Conservation (phyloP, 2,888 invertebrate species). For the Cephalotes varians region DNA sequence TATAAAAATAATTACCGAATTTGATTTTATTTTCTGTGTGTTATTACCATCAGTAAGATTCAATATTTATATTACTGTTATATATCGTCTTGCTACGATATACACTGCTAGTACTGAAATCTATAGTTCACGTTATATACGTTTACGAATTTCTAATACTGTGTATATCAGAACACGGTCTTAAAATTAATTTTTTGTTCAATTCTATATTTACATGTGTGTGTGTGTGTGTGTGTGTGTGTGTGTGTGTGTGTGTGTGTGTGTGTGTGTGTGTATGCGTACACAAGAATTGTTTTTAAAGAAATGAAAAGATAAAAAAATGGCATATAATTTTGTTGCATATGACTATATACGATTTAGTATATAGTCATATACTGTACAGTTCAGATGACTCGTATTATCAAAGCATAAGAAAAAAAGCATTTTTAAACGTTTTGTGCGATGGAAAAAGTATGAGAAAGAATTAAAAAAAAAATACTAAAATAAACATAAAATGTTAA, state of each 20-base stretch:
- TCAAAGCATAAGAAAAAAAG: not conserved
- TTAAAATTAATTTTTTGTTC: not conserved
- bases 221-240: too few species aligned
- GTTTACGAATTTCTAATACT: too few species aligned
- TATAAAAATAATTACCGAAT: not conserved
- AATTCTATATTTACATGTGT: too few species aligned
- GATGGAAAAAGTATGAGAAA: not conserved
- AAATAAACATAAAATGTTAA: not conserved
- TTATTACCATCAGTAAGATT: not conserved
- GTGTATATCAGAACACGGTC: too few species aligned
- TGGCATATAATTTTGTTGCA: not conserved
- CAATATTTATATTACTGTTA: not conserved
- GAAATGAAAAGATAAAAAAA: not conserved
- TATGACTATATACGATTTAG: not conserved
- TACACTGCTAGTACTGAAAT: too few species aligned
- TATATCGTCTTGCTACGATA: not conserved
- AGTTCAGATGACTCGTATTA: not conserved
- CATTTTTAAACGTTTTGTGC: not conserved
- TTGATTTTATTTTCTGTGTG: constrained; percentile 1
- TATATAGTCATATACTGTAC: not conserved
- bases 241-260: too few species aligned
- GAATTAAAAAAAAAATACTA: not conserved
- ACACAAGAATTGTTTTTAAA: not conserved
- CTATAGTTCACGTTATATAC: too few species aligned
- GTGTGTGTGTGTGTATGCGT: not conserved